A percentile compares a stretch with the other conserved stretches of the same genome.
Conservation (phyloP, 35 echinoderm and acorn worm genomes). For the Lytechinus pictus region DNA sequence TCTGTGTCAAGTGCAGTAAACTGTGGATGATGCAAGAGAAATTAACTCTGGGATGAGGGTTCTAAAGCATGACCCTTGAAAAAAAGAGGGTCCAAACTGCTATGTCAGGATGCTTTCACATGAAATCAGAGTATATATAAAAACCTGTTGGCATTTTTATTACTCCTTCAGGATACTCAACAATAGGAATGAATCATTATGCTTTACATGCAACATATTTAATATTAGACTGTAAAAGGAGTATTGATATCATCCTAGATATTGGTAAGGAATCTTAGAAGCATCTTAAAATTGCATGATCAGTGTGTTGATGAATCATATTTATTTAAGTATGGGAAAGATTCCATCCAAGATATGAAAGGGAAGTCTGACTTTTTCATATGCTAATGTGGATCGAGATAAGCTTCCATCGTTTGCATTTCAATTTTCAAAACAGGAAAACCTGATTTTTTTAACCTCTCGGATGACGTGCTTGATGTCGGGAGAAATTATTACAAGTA, state of each 20-base stretch:
- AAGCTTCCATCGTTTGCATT: background rate
- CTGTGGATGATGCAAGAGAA: too few species aligned
- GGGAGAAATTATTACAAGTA: background rate
- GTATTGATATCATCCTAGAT: background rate
- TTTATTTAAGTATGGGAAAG: background rate
- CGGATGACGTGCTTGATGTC: background rate
- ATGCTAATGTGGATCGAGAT: background rate
- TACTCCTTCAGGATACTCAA: too few species aligned
- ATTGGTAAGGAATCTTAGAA: background rate
- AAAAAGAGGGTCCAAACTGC: too few species aligned
- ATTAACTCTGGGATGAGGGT: too few species aligned
- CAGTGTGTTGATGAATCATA: background rate
- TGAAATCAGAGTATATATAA: too few species aligned
- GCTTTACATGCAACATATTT: too few species aligned
- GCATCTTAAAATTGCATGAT: background rate
- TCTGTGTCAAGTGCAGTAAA: too few species aligned
- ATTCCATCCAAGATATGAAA: background rate
- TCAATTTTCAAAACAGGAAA: slow-evolving; percentile 4
- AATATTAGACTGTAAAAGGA: too few species aligned
- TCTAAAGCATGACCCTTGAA: too few species aligned
- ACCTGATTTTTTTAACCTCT: background rate
- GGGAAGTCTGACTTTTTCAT: background rate
- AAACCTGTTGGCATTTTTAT: too few species aligned
- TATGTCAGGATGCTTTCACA: too few species aligned
- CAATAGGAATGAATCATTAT: too few species aligned